phyloP scores from a whole-genome alignment of 64 coral and sea anemone genomes.

The Trachythela sp. region DNA sequence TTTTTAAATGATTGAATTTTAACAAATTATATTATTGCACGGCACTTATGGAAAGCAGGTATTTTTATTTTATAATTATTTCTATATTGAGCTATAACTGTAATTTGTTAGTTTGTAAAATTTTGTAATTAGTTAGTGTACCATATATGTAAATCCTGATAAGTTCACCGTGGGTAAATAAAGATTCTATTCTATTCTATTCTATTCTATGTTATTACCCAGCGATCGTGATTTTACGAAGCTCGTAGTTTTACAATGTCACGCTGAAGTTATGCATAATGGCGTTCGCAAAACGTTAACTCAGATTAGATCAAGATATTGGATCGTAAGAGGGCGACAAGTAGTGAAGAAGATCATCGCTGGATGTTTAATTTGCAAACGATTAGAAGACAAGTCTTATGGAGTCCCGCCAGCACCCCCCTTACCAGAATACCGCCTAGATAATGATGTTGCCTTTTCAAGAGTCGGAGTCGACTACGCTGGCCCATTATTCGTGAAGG shows the following conservation, averaged over 20 bases:
- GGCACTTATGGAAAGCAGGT: too few species aligned
- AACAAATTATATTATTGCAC: too few species aligned
- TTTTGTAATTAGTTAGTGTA: too few species aligned
- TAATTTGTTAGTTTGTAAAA: too few species aligned
- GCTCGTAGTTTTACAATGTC: conserved; percentile 1
- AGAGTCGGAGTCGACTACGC: conserved; percentile 23
- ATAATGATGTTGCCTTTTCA: background rate
- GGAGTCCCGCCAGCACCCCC: background rate
- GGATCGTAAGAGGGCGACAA: conserved; percentile 2
- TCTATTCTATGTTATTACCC: conserved; percentile 27
- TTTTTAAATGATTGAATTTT: too few species aligned
- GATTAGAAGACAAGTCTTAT: background rate
- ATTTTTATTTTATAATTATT: too few species aligned
- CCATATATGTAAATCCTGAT: too few species aligned
- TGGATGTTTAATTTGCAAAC: background rate
- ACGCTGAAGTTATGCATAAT: background rate
- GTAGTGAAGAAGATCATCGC: conserved; percentile 18
- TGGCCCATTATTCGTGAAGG: conserved; percentile 1
- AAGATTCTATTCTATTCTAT: too few species aligned
- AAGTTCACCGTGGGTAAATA: too few species aligned
- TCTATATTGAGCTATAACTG: too few species aligned
- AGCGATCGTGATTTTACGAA: conserved; percentile 22
- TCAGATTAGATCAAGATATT: conserved; percentile 13
- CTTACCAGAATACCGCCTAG: conserved; percentile 27
- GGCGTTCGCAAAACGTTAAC: background rate